A percentile compares a stretch with the other conserved stretches of the same genome.
Evolutionary conservation across 2,888 invertebrate genomes (phyloP).

Genomic region (Smittia sp.): DNA sequence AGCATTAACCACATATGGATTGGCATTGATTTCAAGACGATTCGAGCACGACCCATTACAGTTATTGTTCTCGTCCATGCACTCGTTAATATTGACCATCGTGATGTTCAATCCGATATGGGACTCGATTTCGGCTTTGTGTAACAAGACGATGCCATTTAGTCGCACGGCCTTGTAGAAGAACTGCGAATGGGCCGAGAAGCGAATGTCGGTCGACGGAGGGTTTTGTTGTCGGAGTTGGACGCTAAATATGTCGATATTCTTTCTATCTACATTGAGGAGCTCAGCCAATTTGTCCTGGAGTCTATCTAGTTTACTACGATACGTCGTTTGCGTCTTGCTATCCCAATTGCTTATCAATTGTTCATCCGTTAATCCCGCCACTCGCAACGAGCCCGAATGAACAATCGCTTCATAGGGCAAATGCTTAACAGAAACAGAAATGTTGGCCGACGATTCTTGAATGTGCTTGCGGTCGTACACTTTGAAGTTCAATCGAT

Average conservation of each 20-base stretch:
- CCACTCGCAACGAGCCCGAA: constrained; percentile 72
- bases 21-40: constrained; percentile 64
- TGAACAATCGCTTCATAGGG: constrained; percentile 77
- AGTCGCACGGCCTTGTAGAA: constrained; percentile 71
- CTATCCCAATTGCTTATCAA: constrained; percentile 75
- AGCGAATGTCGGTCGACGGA: constrained; percentile 70
- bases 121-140: constrained; percentile 69
- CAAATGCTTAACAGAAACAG: constrained; percentile 72
- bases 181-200: constrained; percentile 71
- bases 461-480: constrained; percentile 74
- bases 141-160: constrained; percentile 72
- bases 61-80: constrained; percentile 68
- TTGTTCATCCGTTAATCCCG: constrained; percentile 74
- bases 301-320: constrained; percentile 69
- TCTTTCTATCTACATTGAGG: constrained; percentile 63
- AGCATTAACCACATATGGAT: constrained; percentile 76
- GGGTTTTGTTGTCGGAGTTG: constrained; percentile 65
- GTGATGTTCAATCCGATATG: constrained; percentile 73
- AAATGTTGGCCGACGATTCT: constrained; percentile 73
- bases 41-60: constrained; percentile 79
- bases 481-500: constrained; percentile 61
- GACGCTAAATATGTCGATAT: constrained; percentile 79
- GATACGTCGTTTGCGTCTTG: constrained; percentile 61
- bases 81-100: constrained; percentile 80
- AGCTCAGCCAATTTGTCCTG: constrained; percentile 65